phyloP scores from a whole-genome alignment of 2,797 vertebrate genomes.

The Borostomias antarcticus region DNA sequence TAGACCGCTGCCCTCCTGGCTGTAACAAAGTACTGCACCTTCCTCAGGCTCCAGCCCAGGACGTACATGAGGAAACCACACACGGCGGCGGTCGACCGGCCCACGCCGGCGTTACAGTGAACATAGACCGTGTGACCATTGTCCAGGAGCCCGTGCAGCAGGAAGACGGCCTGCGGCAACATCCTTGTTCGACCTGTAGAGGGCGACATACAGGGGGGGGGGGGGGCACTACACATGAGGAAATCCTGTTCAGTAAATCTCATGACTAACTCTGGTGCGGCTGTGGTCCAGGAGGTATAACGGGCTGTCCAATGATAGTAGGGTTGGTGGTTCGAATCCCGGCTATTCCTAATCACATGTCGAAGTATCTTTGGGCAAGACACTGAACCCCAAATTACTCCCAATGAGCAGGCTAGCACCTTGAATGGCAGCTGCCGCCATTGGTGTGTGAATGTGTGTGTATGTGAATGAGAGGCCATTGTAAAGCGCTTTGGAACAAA shows the following conservation, averaged over 20 bases:
- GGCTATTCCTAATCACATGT: background rate
- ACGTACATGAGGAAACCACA: slow-evolving; percentile 93
- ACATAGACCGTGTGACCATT: slow-evolving; percentile 93
- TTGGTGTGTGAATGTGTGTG: too few relatives aligned
- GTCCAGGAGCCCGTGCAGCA: slow-evolving; percentile 89
- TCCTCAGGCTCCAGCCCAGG: slow-evolving; percentile 88
- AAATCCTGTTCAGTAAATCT: background rate
- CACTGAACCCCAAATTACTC: too few relatives aligned
- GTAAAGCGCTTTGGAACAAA: too few relatives aligned
- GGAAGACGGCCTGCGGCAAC: slow-evolving; percentile 94
- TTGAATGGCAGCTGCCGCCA: too few relatives aligned
- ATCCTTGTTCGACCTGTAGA: slow-evolving; percentile 86
- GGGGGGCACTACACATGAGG: slow-evolving; percentile 8
- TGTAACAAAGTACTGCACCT: slow-evolving; percentile 89
- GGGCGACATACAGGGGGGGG: slow-evolving; percentile 17
- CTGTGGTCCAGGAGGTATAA: too few relatives aligned
- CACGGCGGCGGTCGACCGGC: slow-evolving; percentile 89
- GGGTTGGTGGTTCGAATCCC: too few relatives aligned
- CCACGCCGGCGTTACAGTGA: slow-evolving; percentile 95
- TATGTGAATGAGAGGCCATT: too few relatives aligned
- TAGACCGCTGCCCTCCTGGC: slow-evolving; percentile 87
- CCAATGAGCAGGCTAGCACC: too few relatives aligned
- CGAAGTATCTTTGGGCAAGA: too few relatives aligned
- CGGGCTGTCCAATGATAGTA: too few relatives aligned
- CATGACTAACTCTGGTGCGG: background rate